Evolutionary conservation across 1,140 invertebrate genomes (phyloP).

Genomic region (Tenebrio molitor): DNA sequence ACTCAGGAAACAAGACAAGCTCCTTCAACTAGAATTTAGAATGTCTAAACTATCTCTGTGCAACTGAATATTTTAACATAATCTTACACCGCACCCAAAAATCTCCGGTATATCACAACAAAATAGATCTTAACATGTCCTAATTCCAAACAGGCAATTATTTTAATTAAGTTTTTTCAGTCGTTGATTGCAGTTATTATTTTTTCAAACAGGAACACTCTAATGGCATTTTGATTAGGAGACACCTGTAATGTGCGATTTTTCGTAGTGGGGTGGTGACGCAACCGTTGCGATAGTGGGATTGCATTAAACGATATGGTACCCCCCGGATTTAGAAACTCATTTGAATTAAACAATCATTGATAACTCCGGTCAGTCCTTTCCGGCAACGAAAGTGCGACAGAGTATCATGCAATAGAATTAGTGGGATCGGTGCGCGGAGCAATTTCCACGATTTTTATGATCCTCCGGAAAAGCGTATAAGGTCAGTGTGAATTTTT

Average conservation of each 20-base stretch:
- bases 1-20: no score
- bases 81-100: no score
- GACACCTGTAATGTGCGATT: background rate
- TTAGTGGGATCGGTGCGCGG: background rate
- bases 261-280: background rate
- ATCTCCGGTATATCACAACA: no score
- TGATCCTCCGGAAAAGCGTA: no score
- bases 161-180: background rate
- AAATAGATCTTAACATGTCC: no score
- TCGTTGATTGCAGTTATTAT: no score
- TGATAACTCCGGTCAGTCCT: constrained; percentile 25
- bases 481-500: no score
- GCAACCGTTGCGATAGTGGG: background rate
- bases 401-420: constrained; percentile 1
- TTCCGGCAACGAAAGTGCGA: constrained; percentile 47
- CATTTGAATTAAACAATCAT: constrained; percentile 51
- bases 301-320: constrained; percentile 27
- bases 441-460: background rate
- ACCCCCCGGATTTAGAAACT: constrained; percentile 40
- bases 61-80: no score
- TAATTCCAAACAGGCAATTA: no score
- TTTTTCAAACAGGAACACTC: no score
- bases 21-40: no score
- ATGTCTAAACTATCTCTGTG: no score
- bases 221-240: constrained; percentile 26